Percentiles rank a stretch among this genome's conserved stretches.
Evolutionary conservation across 2,797 vertebrate species (phyloP).

Genomic region (Todus mexicanus): DNA sequence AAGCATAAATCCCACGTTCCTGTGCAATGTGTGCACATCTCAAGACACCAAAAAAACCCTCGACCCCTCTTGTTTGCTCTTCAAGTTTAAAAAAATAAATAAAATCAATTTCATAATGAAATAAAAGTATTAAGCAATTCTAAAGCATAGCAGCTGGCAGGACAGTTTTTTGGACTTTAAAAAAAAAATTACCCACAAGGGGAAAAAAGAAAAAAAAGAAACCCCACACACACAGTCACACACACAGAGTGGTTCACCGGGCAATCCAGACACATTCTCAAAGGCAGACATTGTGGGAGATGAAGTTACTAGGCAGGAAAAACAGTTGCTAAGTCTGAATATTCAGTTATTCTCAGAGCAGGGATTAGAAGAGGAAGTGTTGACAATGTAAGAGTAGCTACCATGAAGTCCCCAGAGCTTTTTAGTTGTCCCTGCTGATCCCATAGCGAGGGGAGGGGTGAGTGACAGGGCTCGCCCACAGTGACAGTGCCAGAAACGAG

Average conservation of each 20-base stretch:
- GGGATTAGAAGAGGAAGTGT: conserved; percentile 68
- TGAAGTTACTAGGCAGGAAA: conserved; percentile 64
- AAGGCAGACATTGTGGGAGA: conserved; percentile 38
- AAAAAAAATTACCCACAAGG: background rate
- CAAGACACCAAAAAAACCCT: background rate
- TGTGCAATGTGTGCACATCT: background rate
- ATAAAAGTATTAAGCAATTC: background rate
- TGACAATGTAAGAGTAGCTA: conserved; percentile 68
- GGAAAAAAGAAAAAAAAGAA: background rate
- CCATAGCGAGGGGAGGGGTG: background rate
- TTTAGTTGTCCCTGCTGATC: conserved; percentile 59
- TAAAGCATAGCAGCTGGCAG: background rate
- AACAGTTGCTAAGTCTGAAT: conserved; percentile 68
- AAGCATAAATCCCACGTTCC: background rate
- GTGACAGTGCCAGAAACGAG: background rate
- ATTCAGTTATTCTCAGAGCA: conserved; percentile 68
- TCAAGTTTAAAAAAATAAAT: background rate
- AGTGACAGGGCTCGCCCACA: background rate
- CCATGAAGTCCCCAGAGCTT: conserved; percentile 60
- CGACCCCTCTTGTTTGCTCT: background rate
- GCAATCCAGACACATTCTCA: conserved; percentile 48
- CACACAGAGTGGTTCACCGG: background rate
- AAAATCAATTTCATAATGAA: background rate
- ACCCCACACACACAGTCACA: background rate
- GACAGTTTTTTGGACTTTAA: background rate